These are phyloP conservation scores for Limnephilus auricula DNA, from an alignment of 2,888 invertebrate genomes.

Conservation along the genomic window DNA sequence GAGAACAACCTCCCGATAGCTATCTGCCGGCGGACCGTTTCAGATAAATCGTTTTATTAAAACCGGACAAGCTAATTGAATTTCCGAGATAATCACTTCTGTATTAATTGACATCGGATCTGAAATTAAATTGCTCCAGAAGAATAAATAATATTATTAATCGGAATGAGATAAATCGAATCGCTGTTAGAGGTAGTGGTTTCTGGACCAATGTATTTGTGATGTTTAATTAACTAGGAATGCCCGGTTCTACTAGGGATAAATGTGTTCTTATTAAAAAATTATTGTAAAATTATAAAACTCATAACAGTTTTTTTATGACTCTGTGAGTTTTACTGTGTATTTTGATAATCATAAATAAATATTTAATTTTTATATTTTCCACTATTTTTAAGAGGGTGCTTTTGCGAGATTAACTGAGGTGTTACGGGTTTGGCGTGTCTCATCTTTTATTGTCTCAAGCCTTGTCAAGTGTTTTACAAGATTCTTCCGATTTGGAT, in stretches of 20 bases:
- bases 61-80: not conserved
- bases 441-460: no score
- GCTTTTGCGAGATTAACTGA: no score
- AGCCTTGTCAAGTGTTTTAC: no score
- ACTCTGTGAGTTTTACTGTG: no score
- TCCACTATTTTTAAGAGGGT: no score
- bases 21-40: not conserved
- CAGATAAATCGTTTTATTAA: not conserved
- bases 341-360: no score
- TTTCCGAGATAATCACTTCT: slow-evolving; percentile 14
- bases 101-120: slow-evolving; percentile 23
- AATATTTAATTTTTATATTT: no score
- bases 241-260: not conserved
- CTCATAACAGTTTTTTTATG: no score
- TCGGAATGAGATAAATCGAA: slow-evolving; percentile 12
- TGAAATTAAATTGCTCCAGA: slow-evolving; percentile 29
- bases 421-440: no score
- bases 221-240: not conserved
- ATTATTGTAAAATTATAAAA: no score
- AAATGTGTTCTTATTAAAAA: no score
- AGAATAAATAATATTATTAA: slow-evolving; percentile 12
- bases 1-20: not conserved
- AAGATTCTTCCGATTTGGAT: no score
- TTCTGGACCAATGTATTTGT: not conserved
- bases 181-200: not conserved